phyloP scores from a whole-genome alignment of 2,113 vertebrate genomes.

The Pholis gunnellus region DNA sequence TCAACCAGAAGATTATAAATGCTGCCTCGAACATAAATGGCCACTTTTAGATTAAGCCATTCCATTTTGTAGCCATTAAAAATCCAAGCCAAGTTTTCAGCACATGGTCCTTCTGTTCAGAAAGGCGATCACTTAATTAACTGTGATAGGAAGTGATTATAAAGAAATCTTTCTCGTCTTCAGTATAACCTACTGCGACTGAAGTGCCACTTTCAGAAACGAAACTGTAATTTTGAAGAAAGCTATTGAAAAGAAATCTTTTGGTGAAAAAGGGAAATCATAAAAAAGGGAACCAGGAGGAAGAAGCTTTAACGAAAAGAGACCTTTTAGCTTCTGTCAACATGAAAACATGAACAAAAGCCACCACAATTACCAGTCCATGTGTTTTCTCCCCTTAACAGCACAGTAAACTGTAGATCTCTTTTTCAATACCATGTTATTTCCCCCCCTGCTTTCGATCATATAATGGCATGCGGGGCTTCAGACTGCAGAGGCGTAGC shows the following conservation, averaged over 20 bases:
- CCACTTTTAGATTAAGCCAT: slow-evolving; percentile 11
- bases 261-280: background rate
- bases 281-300: background rate
- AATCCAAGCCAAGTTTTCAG: slow-evolving; percentile 17
- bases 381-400: background rate
- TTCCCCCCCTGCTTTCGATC: background rate
- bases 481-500: slow-evolving; percentile 29
- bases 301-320: background rate
- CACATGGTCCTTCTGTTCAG: background rate
- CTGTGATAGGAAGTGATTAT: slow-evolving; percentile 55
- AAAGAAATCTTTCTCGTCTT: slow-evolving; percentile 22
- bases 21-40: slow-evolving; percentile 9
- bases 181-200: slow-evolving; percentile 6
- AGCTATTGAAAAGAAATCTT: background rate
- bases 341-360: slow-evolving; percentile 2
- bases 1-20: slow-evolving; percentile 37
- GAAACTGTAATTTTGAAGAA: slow-evolving; percentile 38
- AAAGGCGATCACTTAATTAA: slow-evolving; percentile 40
- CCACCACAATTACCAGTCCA: background rate
- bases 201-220: slow-evolving; percentile 42
- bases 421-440: slow-evolving; percentile 3
- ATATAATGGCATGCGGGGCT: slow-evolving; percentile 14
- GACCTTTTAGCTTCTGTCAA: slow-evolving; percentile 7
- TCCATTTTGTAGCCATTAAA: slow-evolving; percentile 6
- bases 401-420: background rate